phyloP scores from a whole-genome alignment of 1,140 invertebrate species.

The Melanaphis sacchari region DNA sequence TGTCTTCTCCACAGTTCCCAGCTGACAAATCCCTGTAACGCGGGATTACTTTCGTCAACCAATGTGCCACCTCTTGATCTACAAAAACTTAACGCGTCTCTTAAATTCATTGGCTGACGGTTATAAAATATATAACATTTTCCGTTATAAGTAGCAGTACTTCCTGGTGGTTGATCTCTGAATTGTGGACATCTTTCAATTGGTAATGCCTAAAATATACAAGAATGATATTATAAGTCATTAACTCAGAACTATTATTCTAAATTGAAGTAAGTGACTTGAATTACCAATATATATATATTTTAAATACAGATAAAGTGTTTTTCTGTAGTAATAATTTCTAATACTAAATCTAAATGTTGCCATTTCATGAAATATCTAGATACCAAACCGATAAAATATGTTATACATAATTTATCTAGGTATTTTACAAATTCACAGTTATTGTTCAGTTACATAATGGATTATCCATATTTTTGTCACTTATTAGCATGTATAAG shows the following conservation, averaged over 20 bases:
- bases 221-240: not conserved
- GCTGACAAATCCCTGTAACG: conserved; percentile 90
- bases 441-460: no score
- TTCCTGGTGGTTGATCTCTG: conserved; percentile 88
- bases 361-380: no score
- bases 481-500: no score
- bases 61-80: conserved; percentile 80
- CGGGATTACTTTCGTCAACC: conserved; percentile 92
- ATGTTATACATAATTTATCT: no score
- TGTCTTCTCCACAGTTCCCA: conserved; percentile 93
- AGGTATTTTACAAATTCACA: no score
- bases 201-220: conserved; percentile 74
- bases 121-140: conserved; percentile 97
- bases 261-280: not conserved
- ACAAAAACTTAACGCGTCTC: conserved; percentile 83
- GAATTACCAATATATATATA: not conserved
- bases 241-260: not conserved
- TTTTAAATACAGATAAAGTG: not conserved
- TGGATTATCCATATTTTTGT: no score
- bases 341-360: not conserved
- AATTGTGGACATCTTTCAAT: conserved; percentile 93
- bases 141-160: conserved; percentile 91
- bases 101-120: conserved; percentile 81
- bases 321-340: not conserved
- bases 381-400: no score